These are phyloP conservation scores for Aphaenogaster floridana DNA, from an alignment of 1,140 invertebrate species.

Conservation along the genomic window DNA sequence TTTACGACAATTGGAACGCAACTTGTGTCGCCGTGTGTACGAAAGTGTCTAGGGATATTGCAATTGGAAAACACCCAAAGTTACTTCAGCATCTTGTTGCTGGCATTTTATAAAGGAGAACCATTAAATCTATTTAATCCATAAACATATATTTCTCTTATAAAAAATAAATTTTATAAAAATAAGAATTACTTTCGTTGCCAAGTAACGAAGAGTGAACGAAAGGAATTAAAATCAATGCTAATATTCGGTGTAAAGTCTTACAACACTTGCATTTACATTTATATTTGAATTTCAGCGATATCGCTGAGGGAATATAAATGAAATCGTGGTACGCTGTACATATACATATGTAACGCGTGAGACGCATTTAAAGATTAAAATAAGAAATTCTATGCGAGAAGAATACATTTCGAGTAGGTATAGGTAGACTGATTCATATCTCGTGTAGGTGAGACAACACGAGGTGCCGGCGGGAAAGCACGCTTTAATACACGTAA, in stretches of 20 bases:
- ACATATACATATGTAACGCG: background rate
- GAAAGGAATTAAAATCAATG: background rate
- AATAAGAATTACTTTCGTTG: background rate
- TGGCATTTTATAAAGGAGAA: background rate
- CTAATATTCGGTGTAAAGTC: background rate
- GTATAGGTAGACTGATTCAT: background rate
- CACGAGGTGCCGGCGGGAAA: conserved; percentile 93
- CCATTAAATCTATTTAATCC: background rate
- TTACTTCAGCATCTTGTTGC: background rate
- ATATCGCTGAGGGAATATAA: conserved; percentile 8
- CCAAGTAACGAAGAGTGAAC: background rate
- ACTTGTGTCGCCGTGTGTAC: no score
- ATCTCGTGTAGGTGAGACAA: conserved; percentile 86
- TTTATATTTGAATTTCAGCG: conserved; percentile 11
- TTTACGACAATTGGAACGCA: no score
- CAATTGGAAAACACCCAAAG: no score
- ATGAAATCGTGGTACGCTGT: background rate
- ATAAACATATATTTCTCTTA: background rate
- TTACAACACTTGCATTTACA: conserved; percentile 1
- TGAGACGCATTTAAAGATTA: background rate
- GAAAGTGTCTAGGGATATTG: no score
- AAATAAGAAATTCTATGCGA: conserved; percentile 3
- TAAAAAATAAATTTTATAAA: background rate
- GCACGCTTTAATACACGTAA: conserved; percentile 94
- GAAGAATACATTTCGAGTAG: background rate